Base-by-base conservation (phyloP, 1,140 invertebrate genomes). In the Drosophila ananassae region DNA sequence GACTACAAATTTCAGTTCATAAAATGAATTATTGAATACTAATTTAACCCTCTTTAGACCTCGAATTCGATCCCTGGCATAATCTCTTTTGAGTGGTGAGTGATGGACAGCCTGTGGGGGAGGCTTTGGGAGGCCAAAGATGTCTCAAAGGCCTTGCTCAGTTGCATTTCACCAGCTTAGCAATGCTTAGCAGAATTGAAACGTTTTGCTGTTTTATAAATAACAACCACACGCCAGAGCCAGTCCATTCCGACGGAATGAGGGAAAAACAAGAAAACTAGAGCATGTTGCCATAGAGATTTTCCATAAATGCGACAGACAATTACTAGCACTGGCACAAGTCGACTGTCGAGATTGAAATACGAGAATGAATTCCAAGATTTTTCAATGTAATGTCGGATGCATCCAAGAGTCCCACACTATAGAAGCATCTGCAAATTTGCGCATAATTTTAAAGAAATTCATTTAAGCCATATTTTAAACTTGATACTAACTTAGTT, bases 131-230 rank as follows among this genome's bases (percentile, higher is more conserved):
- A 6, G 44, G 32, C 25, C 28, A 48, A 58, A 34, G 12, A 51
- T 13, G 52, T 44, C 13, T 51, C 12, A 28, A 68, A 72, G 60
- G 47, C 37, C 41, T 62, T n/a, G n/a, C n/a, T 54, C 56, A 66
- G 17, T 39, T 73, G 74, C 58, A 58, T 60, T 56, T 53, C 46
- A 71, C 17, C 41, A 47, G 66, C 51, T 69, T 69, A 55, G 21
- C 37, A 63, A 62, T 83, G 47, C 56, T 66, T 53, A 48, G 48
- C 46, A 48, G 51, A 84, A 80, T 58, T 62, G 64, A 73, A 77
- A 64, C 60, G 34, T 61, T 72, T 64, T 62, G 47, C 28, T 50
- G 44, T 47, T 62, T 46, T 34, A 59, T 59, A 47, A 66, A 61
- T 61, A 61, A 53, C 24, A n/a, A 21, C 10, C 6, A 28, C 41